These are phyloP conservation scores for Betta splendens DNA, from an alignment of 2,797 vertebrate genomes.

Conservation along the genomic window DNA sequence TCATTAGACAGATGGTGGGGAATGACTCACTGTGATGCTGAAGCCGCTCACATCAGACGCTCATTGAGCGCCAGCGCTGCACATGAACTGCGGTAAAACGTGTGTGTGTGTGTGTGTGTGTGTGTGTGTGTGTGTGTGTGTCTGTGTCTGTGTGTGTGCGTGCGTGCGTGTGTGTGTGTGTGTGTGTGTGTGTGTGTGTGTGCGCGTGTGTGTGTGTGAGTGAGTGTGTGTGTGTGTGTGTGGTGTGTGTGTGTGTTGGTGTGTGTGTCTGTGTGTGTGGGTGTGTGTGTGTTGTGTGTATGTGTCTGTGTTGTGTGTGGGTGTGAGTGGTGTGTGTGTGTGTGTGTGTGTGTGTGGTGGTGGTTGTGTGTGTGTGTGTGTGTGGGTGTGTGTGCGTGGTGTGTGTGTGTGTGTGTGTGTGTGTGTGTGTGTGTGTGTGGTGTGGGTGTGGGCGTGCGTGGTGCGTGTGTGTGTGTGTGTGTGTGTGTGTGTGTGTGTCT, in stretches of 20 bases:
- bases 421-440: conserved; percentile 36
- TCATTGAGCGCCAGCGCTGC: conserved; percentile 38
- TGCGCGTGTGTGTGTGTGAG: conserved; percentile 30
- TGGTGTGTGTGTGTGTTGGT: conserved; percentile 31
- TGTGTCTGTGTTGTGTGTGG: too few relatives aligned
- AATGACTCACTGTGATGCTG: conserved; percentile 40
- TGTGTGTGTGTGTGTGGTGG: conserved; percentile 35
- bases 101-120: conserved; percentile 29
- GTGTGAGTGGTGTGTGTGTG: too few relatives aligned
- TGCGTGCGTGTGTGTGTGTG: conserved; percentile 32
- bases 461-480: conserved; percentile 33
- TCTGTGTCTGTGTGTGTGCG: conserved; percentile 32
- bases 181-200: conserved; percentile 35
- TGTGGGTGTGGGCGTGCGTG: conserved; percentile 30
- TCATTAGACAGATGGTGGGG: conserved; percentile 53
- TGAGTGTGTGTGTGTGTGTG: conserved; percentile 30
- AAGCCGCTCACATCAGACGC: conserved; percentile 40
- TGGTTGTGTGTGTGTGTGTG: too few relatives aligned
- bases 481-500: conserved; percentile 30
- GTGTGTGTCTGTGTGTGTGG: conserved; percentile 35
- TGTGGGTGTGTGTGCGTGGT: conserved; percentile 32
- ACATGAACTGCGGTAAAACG: too few relatives aligned
- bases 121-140: conserved; percentile 37
- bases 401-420: conserved; percentile 32
- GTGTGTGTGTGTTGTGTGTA: conserved; percentile 33